Evolutionary conservation across 1,140 invertebrate species (phyloP), one percentile per base, ranked within the genome.

Genomic region (Polypedilum vanderplanki): DNA sequence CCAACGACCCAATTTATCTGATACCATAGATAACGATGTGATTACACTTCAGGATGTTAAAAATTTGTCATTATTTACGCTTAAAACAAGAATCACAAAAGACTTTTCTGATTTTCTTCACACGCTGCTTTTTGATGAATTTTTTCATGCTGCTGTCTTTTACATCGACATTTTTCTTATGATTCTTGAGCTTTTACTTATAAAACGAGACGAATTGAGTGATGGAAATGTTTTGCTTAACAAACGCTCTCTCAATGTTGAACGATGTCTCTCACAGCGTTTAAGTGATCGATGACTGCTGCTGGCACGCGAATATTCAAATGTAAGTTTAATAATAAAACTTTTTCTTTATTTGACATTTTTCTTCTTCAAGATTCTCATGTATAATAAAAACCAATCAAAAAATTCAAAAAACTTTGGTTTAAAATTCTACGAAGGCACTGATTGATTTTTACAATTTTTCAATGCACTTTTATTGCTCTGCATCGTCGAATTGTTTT

Each of bases 401-500:
- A 33, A 33, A 5, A 33, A 33, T 33, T 33, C 24, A 33, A 1
- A 33, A 33, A 33, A 33, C 24, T 33, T 33, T 33, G 5, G 24
- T 33, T 33, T 33, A 3, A 33, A 33, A 33, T 57, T 57, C 17
- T 70, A 18, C 18, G 65, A 70, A 22, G n/a, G n/a, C 65, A 22
- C 17, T 70, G 65, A 70, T 70, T 70, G 65, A 70, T n/a, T 70
- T 70, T 70, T 22, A 70, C 65, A 70, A 70, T n/a, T n/a, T n/a
- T 20, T 70, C 65, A 70, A 70, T 70, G 65, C 17, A 70, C 65
- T 20, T 70, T 70, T 70, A 18, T 70, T 20, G 17, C 65, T n/a
- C 17, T 70, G 18, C 20, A 70, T 70, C 65, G 20, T 10, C 65
- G 20, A 70, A n/a, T n/a, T 70, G 17, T 70, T 70, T 70, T 20